Evolutionary conservation across 2,888 invertebrate species (phyloP).

Genomic region (Eupithecia insigniata): DNA sequence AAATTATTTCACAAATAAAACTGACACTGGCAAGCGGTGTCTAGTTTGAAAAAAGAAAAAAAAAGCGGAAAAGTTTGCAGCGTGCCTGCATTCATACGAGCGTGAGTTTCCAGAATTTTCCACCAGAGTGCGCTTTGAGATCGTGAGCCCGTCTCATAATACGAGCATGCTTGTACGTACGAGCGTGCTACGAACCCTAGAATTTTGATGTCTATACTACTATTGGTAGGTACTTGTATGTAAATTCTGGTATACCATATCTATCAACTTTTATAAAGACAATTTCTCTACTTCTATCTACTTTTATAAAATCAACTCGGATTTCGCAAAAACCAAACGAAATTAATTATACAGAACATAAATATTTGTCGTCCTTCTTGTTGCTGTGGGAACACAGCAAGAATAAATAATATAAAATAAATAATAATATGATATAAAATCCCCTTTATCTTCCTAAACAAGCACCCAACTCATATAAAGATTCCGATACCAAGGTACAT

Average conservation of each 20-base stretch:
- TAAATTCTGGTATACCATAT: too few species aligned
- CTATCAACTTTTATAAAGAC: too few species aligned
- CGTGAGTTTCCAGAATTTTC: slow-evolving; percentile 73
- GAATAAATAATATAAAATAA: too few species aligned
- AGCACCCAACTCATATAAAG: neutral
- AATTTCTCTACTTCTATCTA: too few species aligned
- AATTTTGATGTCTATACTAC: slow-evolving; percentile 4
- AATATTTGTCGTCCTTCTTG: too few species aligned
- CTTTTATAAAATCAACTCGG: too few species aligned
- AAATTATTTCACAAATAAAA: slow-evolving; percentile 27
- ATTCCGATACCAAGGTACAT: neutral
- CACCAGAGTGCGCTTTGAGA: slow-evolving; percentile 64
- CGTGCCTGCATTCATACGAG: slow-evolving; percentile 56
- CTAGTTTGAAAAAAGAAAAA: slow-evolving; percentile 44
- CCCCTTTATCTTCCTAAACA: neutral
- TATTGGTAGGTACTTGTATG: neutral
- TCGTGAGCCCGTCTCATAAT: slow-evolving; percentile 51
- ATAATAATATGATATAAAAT: too few species aligned
- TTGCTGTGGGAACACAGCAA: too few species aligned
- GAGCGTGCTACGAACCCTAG: neutral
- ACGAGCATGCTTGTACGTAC: slow-evolving; percentile 17
- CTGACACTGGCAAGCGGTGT: slow-evolving; percentile 28
- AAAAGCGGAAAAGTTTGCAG: slow-evolving; percentile 60
- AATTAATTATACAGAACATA: too few species aligned
- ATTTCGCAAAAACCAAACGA: too few species aligned